A percentile compares a stretch with the other conserved stretches of the same genome.
phyloP scores from a whole-genome alignment of 1,140 invertebrate species.

The Drosophila biarmipes region DNA sequence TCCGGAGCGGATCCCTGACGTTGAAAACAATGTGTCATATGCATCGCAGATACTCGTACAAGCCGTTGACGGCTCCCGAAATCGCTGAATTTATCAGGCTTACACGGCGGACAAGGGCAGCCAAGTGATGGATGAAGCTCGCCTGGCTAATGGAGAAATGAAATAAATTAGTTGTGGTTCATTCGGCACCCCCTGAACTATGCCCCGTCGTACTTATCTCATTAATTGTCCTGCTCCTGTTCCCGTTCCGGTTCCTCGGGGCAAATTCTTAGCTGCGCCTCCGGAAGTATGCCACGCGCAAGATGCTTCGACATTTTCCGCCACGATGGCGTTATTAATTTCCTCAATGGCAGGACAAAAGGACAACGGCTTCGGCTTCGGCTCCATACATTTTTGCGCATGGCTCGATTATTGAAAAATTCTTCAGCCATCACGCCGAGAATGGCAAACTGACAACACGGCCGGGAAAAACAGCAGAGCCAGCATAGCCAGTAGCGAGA shows the following conservation, averaged over 20 bases:
- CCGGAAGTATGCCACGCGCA: constrained; percentile 32
- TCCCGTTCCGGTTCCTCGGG: neutral
- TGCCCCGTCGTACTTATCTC: constrained; percentile 9
- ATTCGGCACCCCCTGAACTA: constrained; percentile 10
- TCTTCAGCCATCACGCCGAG: constrained; percentile 44
- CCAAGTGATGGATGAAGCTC: constrained; percentile 29
- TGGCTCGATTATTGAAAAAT: constrained; percentile 59
- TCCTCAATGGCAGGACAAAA: constrained; percentile 39
- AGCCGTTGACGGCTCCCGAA: constrained; percentile 28
- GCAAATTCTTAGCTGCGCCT: constrained; percentile 21
- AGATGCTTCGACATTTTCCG: constrained; percentile 41
- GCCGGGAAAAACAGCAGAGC: constrained; percentile 19
- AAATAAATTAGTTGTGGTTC: constrained; percentile 23
- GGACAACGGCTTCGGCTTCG: constrained; percentile 12
- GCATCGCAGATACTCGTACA: constrained; percentile 14
- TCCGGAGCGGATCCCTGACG: neutral
- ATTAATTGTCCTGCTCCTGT: constrained; percentile 21
- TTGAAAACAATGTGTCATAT: constrained; percentile 43
- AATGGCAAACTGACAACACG: constrained; percentile 32
- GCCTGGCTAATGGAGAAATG: constrained; percentile 19
- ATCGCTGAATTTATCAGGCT: constrained; percentile 70
- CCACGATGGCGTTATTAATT: constrained; percentile 61
- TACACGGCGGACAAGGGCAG: constrained; percentile 19
- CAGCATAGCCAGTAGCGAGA: neutral
- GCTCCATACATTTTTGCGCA: constrained; percentile 44